These are phyloP conservation scores for Eupeodes latifasciatus DNA, from an alignment of 2,888 invertebrate genomes.

Conservation along the genomic window DNA sequence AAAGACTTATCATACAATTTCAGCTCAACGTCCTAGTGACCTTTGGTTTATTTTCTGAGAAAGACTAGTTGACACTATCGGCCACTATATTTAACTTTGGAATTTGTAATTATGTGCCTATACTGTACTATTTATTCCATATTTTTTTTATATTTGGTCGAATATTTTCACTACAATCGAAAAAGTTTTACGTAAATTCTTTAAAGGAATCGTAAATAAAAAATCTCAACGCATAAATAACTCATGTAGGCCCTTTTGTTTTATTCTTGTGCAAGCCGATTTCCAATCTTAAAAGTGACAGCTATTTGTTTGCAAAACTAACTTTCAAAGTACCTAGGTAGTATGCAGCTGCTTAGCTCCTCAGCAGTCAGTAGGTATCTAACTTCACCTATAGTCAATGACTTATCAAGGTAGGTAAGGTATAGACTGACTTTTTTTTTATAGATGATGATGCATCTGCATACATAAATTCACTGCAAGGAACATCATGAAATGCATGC, in stretches of 20 bases:
- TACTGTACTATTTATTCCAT: too few relatives aligned
- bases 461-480: slow-evolving; percentile 30
- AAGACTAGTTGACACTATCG: too few relatives aligned
- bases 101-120: too few relatives aligned
- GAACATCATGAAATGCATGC: slow-evolving; percentile 41
- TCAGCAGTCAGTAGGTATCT: not conserved
- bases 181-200: too few relatives aligned
- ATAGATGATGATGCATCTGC: slow-evolving; percentile 34
- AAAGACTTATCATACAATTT: too few relatives aligned
- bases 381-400: slow-evolving; percentile 31
- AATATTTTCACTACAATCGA: too few relatives aligned
- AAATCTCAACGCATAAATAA: too few relatives aligned
- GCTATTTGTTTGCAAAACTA: not conserved
- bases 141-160: too few relatives aligned
- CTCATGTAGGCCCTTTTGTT: not conserved
- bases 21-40: too few relatives aligned
- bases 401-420: slow-evolving; percentile 6
- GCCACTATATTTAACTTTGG: too few relatives aligned
- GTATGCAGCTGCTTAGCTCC: not conserved
- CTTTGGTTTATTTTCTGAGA: too few relatives aligned
- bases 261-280: not conserved
- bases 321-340: not conserved
- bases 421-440: not conserved
- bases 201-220: too few relatives aligned
- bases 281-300: not conserved